Conservation (phyloP, 2,113 vertebrate species). For the Muntiacus reevesi region DNA sequence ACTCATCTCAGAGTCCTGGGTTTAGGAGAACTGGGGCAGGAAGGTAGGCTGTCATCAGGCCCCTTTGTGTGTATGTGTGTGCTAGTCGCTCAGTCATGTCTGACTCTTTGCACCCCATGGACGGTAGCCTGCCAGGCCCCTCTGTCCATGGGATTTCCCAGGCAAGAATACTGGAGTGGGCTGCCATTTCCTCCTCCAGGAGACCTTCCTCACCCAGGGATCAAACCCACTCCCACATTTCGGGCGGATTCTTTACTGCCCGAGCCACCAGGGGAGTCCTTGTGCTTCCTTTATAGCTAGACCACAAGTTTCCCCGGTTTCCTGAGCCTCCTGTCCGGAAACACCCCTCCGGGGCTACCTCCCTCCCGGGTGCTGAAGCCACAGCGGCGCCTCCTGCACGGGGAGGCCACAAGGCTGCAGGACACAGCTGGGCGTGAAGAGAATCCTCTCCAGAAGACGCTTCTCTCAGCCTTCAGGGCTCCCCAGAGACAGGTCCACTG, state of each 20-base stretch:
- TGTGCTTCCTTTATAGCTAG: background rate
- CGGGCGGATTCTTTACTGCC: background rate
- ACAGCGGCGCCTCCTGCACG: fast-evolving
- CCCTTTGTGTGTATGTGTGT: background rate
- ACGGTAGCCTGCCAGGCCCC: background rate
- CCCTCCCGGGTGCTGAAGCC: background rate
- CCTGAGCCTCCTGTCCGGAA: background rate
- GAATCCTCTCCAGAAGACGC: background rate
- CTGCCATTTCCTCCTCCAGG: background rate
- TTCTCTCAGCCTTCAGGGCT: background rate
- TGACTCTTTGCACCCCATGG: background rate
- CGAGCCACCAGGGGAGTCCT: background rate
- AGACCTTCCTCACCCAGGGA: background rate
- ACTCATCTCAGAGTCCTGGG: background rate
- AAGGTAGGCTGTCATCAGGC: fast-evolving
- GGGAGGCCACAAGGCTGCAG: background rate
- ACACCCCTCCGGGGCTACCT: background rate
- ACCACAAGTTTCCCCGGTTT: background rate
- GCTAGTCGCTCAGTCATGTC: background rate
- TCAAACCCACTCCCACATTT: background rate
- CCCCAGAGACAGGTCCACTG: no score
- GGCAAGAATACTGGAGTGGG: background rate
- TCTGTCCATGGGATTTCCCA: background rate
- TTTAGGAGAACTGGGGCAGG: background rate
- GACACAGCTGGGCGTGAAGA: background rate